Percentiles rank a stretch among this genome's conserved stretches.
Evolutionary conservation across 2,113 vertebrate species (phyloP).

Genomic region (Columba janthina): DNA sequence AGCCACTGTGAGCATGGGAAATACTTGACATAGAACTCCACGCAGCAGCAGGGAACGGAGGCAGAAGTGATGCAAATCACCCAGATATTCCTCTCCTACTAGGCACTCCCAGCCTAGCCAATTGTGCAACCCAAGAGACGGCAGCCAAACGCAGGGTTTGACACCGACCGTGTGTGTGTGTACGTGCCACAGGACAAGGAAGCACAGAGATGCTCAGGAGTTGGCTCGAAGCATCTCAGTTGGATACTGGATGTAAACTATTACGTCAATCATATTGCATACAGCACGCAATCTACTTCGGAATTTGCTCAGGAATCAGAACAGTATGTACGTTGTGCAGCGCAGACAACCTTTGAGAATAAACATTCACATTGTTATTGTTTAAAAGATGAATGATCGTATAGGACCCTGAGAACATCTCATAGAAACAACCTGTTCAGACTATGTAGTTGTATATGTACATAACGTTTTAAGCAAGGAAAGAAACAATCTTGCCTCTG

Average conservation of each 20-base stretch:
- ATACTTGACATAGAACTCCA: neutral
- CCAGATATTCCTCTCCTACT: neutral
- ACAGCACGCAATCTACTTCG: neutral
- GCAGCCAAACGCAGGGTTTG: neutral
- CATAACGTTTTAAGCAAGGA: neutral
- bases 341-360: neutral
- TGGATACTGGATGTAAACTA: neutral
- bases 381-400: neutral
- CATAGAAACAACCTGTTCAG: neutral
- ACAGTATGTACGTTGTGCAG: neutral
- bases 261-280: neutral
- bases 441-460: neutral
- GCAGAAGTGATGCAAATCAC: neutral
- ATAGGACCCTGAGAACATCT: neutral
- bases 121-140: neutral
- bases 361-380: neutral
- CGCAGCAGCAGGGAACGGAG: neutral
- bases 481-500: neutral
- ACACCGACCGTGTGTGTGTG: neutral
- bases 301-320: neutral
- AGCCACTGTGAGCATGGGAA: neutral
- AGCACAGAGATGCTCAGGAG: neutral
- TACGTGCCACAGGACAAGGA: neutral
- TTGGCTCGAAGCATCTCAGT: neutral
- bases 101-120: neutral